Evolutionary conservation across 2,797 vertebrate genomes (phyloP), one percentile per base, ranked within the genome.

Genomic region (Pangasius sanitwongsei): DNA sequence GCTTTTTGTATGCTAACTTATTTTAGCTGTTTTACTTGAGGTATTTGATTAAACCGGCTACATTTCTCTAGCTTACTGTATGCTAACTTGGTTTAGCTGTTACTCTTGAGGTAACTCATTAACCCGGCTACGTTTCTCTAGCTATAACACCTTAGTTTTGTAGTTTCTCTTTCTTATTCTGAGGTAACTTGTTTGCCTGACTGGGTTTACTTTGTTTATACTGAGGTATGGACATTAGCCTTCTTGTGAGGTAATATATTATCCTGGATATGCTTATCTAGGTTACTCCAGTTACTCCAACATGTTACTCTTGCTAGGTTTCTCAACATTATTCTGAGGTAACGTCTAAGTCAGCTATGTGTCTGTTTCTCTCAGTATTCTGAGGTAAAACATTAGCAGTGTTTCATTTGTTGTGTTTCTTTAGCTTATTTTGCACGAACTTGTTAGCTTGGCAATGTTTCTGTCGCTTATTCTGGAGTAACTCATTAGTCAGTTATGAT

Each of bases 1-100:
- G 16, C n/a, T 31, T 53, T 9, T 1, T 12, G 16, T 16, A 25
- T 28, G 77, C 28, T 53, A 80, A 31, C 48, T 53, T n/a, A 70
- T 65, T 41, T 37, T 3, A 15, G 57, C n/a, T 53, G 44, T 34
- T 20, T 41, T 41, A 18, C 18, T 15, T 83, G 6, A 20, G 55
- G 59, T 84, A 83, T 61, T 18, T 72, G 5, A 48, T 70, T 48
- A 87, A n/a, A 65, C 25, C 31, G 81, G n/a, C 5, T 80, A 57
- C 1, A 4, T 83, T 41, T 11, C 12, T 77, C 44, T 69, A 18
- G 63, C 5, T 34, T 72, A 72, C 37, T 72, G 70, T 41, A 4
- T 37, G 15, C 55, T 55, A 18, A 0, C n/a, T 34, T 34, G 67
- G 59, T 25, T 13, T 31, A 1, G 37, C 37, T 37, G 37, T 37